Percentiles rank a stretch among this genome's conserved stretches.
Conservation (phyloP, 2,113 vertebrate genomes). For the Hippopotamus amphibius region DNA sequence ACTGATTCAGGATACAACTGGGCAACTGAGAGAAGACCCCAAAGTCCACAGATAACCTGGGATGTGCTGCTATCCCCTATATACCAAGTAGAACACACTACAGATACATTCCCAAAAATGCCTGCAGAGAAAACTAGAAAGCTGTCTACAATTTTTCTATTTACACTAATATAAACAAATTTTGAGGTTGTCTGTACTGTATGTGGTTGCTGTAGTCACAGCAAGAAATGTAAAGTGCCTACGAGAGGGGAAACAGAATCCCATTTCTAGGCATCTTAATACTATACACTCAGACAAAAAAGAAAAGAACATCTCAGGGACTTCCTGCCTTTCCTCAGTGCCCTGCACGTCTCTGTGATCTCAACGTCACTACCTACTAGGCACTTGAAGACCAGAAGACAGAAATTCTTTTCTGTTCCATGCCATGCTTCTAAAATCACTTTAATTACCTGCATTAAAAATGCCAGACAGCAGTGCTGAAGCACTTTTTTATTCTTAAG, state of each 20-base stretch:
- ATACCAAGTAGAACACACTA: slow-evolving; percentile 34
- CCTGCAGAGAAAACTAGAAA: slow-evolving; percentile 60
- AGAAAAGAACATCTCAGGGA: slow-evolving; percentile 42
- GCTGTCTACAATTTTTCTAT: slow-evolving; percentile 61
- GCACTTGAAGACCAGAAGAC: slow-evolving; percentile 69
- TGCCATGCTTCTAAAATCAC: not conserved
- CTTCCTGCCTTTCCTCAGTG: not conserved
- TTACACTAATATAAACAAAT: slow-evolving; percentile 70
- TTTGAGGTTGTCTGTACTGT: slow-evolving; percentile 77
- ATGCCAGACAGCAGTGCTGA: slow-evolving; percentile 37
- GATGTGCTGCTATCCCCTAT: slow-evolving; percentile 9
- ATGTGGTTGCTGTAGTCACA: slow-evolving; percentile 66
- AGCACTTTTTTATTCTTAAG: slow-evolving; percentile 69
- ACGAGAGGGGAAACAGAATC: not conserved
- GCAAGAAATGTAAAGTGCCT: slow-evolving; percentile 67
- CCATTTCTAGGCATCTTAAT: slow-evolving; percentile 63
- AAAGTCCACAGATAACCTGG: slow-evolving; percentile 2
- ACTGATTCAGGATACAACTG: not conserved
- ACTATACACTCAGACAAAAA: slow-evolving; percentile 60
- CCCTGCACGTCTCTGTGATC: not conserved
- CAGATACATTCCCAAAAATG: slow-evolving; percentile 53
- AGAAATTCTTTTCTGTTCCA: slow-evolving; percentile 3
- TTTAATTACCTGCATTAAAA: slow-evolving; percentile 44
- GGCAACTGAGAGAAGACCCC: slow-evolving; percentile 13
- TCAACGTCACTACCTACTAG: slow-evolving; percentile 9